Conservation (phyloP, 2,113 vertebrate species). For the Glaucidium brasilianum region DNA sequence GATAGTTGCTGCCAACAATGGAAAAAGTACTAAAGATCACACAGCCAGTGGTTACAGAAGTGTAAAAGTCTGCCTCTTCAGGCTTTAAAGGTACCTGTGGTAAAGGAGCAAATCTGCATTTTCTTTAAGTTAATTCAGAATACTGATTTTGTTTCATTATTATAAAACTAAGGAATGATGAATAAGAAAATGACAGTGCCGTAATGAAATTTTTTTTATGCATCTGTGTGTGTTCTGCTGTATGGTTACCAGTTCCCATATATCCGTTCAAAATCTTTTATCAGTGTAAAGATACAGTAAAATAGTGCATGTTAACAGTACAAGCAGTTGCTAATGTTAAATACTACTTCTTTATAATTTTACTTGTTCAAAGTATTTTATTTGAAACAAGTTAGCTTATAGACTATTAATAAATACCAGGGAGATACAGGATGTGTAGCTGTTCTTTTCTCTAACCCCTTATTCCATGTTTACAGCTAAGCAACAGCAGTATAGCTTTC, state of each 20-base stretch:
- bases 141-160: neutral
- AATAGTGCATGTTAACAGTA: neutral
- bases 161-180: neutral
- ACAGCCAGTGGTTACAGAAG: neutral
- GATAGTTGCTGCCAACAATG: neutral
- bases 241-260: neutral
- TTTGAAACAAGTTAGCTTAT: neutral
- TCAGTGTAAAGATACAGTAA: neutral
- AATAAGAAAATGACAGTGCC: neutral
- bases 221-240: neutral
- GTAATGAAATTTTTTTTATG: neutral
- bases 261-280: neutral
- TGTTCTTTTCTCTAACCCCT: neutral
- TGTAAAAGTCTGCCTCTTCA: neutral
- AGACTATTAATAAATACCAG: neutral
- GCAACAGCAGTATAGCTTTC: neutral
- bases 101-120: neutral
- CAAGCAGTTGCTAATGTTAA: neutral
- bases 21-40: neutral
- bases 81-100: neutral
- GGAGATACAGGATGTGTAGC: neutral
- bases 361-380: neutral
- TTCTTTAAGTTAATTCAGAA: neutral
- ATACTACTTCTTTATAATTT: neutral
- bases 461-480: neutral